Conservation (phyloP, 2,888 invertebrate species). For the Athalia rosae region DNA sequence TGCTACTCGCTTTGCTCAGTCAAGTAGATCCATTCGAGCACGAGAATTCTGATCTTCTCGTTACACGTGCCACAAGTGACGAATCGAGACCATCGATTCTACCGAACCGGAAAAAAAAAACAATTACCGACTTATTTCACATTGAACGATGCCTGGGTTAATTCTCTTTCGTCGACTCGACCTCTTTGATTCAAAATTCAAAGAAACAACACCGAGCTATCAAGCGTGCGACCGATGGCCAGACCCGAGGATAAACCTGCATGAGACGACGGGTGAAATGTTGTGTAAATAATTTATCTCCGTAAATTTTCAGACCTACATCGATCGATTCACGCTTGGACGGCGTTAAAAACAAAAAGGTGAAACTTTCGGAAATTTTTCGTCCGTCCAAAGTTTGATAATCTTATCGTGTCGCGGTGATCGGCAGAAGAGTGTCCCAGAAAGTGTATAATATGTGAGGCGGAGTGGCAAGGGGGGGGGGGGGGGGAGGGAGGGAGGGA, state of each 20-base stretch:
- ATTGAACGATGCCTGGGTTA: background rate
- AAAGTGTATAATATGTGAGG: conserved; percentile 4
- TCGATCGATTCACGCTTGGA: too few relatives aligned
- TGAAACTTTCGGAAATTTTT: background rate
- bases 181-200: too few relatives aligned
- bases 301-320: too few relatives aligned
- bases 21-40: background rate
- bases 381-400: background rate
- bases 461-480: background rate
- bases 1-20: conserved; percentile 12
- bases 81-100: background rate
- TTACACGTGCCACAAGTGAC: background rate
- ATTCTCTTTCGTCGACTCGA: too few relatives aligned
- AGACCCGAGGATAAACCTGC: too few relatives aligned
- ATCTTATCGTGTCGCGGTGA: conserved; percentile 23
- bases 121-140: background rate
- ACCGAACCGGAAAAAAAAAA: background rate
- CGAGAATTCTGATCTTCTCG: background rate
- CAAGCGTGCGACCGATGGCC: too few relatives aligned
- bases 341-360: background rate
- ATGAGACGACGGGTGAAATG: too few relatives aligned
- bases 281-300: too few relatives aligned
- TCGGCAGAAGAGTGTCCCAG: background rate
- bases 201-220: too few relatives aligned
- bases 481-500: background rate